Evolutionary conservation across 2,797 vertebrate genomes (phyloP).

Genomic region (Artibeus jamaicensis): DNA sequence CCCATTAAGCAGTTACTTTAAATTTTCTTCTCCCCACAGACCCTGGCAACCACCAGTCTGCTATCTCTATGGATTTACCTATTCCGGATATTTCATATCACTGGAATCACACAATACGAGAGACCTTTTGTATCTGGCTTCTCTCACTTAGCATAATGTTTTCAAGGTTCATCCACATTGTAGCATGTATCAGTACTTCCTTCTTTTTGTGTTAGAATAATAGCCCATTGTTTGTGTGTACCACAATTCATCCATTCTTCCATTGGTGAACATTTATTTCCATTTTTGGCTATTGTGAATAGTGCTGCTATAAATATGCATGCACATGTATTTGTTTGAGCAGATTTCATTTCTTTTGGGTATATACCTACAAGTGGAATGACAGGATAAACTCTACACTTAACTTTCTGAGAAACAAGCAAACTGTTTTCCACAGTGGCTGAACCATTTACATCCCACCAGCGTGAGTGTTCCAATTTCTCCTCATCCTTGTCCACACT

Average conservation of each 20-base stretch:
- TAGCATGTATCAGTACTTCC: neutral
- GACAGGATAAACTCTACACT: neutral
- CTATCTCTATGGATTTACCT: neutral
- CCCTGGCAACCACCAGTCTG: neutral
- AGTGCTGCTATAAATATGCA: neutral
- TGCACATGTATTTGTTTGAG: neutral
- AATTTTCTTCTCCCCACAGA: neutral
- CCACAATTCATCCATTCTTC: neutral
- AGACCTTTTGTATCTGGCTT: neutral
- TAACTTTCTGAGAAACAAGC: neutral
- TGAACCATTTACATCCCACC: neutral
- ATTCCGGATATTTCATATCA: neutral
- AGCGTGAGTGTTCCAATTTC: neutral
- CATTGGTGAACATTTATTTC: neutral
- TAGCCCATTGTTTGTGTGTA: neutral
- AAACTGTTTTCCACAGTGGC: neutral
- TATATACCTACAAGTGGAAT: neutral
- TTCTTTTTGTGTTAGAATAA: neutral
- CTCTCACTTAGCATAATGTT: neutral
- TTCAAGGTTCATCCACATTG: neutral
- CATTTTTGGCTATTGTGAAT: neutral
- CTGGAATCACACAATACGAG: neutral
- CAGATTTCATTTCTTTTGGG: neutral
- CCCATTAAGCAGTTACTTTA: neutral
- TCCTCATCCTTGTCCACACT: neutral